Conservation (phyloP, 2,113 vertebrate species). For the Istiophorus platypterus region DNA sequence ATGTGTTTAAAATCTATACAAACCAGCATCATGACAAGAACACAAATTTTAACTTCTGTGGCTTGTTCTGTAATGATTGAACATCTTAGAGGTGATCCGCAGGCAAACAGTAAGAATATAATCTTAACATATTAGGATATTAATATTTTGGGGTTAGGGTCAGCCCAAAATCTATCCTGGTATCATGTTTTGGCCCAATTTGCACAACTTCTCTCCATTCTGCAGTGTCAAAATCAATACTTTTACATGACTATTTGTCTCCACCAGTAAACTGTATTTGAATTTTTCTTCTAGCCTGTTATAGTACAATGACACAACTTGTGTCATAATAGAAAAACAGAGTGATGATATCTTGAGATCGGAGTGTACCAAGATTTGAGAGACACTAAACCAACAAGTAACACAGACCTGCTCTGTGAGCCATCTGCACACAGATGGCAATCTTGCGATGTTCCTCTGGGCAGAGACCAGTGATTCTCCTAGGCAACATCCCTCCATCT, state of each 20-base stretch:
- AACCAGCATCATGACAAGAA: neutral
- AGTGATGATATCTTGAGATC: neutral
- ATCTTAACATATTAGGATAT: neutral
- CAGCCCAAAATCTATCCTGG: neutral
- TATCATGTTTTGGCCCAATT: neutral
- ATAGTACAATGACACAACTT: neutral
- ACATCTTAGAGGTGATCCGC: neutral
- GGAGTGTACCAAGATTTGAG: no score
- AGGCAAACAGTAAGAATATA: no score
- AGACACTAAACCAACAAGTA: neutral
- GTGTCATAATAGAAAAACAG: neutral
- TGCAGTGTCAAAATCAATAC: neutral
- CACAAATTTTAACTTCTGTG: neutral
- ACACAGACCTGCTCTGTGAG: conserved; percentile 92
- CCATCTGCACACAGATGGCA: conserved; percentile 95
- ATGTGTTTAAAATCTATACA: neutral
- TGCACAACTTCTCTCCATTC: neutral
- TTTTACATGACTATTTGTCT: neutral
- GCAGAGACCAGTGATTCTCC: conserved; percentile 92
- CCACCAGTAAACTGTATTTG: neutral
- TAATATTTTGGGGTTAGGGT: neutral
- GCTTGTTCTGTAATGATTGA: neutral
- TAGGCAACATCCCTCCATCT: conserved; percentile 93
- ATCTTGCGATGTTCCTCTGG: conserved; percentile 93
- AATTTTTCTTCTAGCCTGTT: neutral